Percentiles rank a stretch among this genome's conserved stretches.
These are phyloP conservation scores for Etheostoma nigrum DNA, from an alignment of 2,797 vertebrate genomes.

Conservation along the genomic window DNA sequence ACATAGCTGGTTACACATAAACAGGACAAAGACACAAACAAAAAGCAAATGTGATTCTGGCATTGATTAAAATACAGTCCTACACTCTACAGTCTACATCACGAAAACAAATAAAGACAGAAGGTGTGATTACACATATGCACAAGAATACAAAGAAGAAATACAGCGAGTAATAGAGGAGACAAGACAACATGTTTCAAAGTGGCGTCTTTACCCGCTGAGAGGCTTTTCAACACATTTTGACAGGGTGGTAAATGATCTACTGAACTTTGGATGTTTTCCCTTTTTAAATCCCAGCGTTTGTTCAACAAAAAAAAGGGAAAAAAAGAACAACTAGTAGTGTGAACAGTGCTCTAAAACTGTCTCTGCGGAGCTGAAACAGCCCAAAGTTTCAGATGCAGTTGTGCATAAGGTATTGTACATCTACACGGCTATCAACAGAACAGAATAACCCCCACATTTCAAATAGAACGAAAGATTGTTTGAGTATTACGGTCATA, in stretches of 20 bases:
- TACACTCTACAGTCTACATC: constrained; percentile 61
- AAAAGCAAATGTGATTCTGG: constrained; percentile 58
- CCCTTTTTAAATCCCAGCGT: constrained; percentile 78
- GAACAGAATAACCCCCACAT: constrained; percentile 41
- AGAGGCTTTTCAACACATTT: constrained; percentile 56
- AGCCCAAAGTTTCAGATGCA: constrained; percentile 54
- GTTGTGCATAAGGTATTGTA: constrained; percentile 65
- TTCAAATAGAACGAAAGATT: constrained; percentile 41
- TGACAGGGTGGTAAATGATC: constrained; percentile 51
- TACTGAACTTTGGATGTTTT: constrained; percentile 70
- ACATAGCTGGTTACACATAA: constrained; percentile 61
- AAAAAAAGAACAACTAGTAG: constrained; percentile 11
- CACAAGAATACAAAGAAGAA: constrained; percentile 72
- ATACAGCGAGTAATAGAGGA: constrained; percentile 69
- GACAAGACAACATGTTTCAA: constrained; percentile 71
- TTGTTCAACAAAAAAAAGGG: constrained; percentile 37
- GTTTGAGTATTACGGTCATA: constrained; percentile 61
- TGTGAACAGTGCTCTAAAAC: constrained; percentile 53
- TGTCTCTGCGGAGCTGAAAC: constrained; percentile 57
- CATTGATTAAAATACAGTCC: constrained; percentile 63
- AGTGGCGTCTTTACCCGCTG: constrained; percentile 47
- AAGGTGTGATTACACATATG: constrained; percentile 63
- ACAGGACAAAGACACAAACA: constrained; percentile 64
- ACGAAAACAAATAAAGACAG: constrained; percentile 38
- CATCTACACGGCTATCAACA: constrained; percentile 55